Evolutionary conservation across 2,797 vertebrate species (phyloP).

Genomic region (Vipera ursinii): DNA sequence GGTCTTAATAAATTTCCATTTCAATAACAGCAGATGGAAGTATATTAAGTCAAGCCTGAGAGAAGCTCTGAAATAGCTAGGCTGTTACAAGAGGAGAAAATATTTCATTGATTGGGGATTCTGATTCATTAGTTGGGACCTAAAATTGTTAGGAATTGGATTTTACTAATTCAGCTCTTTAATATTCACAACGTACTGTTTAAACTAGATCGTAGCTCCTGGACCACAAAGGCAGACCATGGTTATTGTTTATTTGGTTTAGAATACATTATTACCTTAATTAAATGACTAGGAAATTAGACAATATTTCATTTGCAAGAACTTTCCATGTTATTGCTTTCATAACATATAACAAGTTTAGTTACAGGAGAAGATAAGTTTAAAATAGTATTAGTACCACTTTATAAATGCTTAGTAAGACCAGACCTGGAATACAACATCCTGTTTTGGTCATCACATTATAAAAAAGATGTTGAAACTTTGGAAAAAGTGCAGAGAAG

Average conservation of each 20-base stretch:
- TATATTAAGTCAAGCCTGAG: background rate
- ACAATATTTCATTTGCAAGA: constrained; percentile 51
- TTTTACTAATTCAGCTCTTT: background rate
- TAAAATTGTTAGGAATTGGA: background rate
- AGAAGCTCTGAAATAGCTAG: background rate
- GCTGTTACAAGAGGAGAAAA: background rate
- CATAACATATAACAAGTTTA: background rate
- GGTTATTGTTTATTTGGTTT: constrained; percentile 33
- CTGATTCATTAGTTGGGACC: background rate
- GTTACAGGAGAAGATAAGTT: constrained; percentile 15
- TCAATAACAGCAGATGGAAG: background rate
- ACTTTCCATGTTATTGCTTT: constrained; percentile 36
- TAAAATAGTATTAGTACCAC: background rate
- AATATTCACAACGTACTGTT: background rate
- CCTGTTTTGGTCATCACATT: background rate
- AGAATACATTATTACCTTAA: constrained; percentile 52
- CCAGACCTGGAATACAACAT: background rate
- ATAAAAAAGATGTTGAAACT: background rate
- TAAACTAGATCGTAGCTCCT: background rate
- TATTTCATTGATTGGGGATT: background rate
- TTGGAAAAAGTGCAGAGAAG: background rate
- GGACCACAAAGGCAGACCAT: background rate
- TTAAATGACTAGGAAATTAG: constrained; percentile 49
- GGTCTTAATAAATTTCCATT: background rate
- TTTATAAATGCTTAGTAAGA: background rate